Conservation (phyloP, 1,140 invertebrate genomes). For the Drosophila mojavensis region DNA sequence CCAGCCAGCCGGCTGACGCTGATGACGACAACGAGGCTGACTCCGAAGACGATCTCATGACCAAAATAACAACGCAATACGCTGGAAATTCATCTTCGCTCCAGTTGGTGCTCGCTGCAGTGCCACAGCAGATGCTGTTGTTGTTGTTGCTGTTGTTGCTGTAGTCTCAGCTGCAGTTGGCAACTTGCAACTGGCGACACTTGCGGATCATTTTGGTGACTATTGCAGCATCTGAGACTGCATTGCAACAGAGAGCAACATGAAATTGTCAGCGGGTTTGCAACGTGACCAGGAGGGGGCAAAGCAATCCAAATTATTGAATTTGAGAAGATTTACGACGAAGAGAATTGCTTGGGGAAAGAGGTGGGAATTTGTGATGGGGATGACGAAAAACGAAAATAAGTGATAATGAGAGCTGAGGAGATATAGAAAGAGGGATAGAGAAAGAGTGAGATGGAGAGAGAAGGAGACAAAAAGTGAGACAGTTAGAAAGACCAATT, state of each 20-base stretch:
- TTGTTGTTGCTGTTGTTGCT: neutral
- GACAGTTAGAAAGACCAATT: too few species aligned
- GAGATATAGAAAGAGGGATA: too few species aligned
- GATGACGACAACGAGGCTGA: constrained; percentile 31
- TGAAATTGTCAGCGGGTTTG: constrained; percentile 22
- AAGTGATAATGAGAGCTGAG: too few species aligned
- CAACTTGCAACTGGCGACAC: constrained; percentile 54
- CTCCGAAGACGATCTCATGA: constrained; percentile 62
- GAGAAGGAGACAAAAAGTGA: too few species aligned
- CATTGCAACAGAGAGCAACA: constrained; percentile 5
- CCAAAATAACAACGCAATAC: constrained; percentile 77
- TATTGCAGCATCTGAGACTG: constrained; percentile 26
- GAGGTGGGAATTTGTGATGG: neutral
- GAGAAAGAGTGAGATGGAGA: too few species aligned
- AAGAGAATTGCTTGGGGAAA: neutral
- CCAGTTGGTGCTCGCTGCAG: constrained; percentile 24
- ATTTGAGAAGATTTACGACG: neutral
- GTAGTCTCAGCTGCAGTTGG: constrained; percentile 25
- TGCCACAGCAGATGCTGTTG: constrained; percentile 18
- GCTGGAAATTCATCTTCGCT: constrained; percentile 75
- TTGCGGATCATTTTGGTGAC: constrained; percentile 70
- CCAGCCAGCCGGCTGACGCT: constrained; percentile 29
- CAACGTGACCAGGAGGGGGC: neutral
- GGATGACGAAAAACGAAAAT: too few species aligned
- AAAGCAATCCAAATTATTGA: neutral